A percentile compares a stretch with the other conserved stretches of the same genome.
Evolutionary conservation across 2,113 vertebrate species (phyloP).

Genomic region (Megaptera novaeangliae): DNA sequence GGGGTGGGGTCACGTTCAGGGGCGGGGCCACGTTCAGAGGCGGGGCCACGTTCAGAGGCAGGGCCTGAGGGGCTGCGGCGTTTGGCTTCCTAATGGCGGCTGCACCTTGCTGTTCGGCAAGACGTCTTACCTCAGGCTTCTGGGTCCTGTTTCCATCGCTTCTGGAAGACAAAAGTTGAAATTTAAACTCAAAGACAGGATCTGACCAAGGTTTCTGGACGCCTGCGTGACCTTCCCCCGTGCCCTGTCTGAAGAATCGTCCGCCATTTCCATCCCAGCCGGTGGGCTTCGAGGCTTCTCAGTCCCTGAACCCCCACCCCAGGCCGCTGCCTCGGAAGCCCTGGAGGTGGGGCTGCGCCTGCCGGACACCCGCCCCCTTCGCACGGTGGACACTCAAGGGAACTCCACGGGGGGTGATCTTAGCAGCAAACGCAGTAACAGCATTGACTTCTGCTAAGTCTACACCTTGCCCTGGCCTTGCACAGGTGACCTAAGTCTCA

Average conservation of each 20-base stretch:
- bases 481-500: neutral
- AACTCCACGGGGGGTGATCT: accelerated
- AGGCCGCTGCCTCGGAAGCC: neutral
- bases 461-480: neutral
- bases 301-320: accelerated
- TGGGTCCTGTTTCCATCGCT: neutral
- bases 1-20: no score
- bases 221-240: no score
- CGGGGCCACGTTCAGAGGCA: no score
- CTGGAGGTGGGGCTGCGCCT: accelerated
- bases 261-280: neutral
- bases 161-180: neutral
- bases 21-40: neutral
- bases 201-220: neutral
- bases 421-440: accelerated
- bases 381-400: accelerated
- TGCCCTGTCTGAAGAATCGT: no score
- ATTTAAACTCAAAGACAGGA: neutral
- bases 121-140: neutral
- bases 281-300: neutral
- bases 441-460: accelerated
- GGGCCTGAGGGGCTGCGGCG: accelerated
- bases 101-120: accelerated
- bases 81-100: accelerated
- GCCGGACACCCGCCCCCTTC: neutral